Evolutionary conservation across 2,113 vertebrate species (phyloP), one percentile per base, ranked within the genome.

Genomic region (Thalassoma bifasciatum): DNA sequence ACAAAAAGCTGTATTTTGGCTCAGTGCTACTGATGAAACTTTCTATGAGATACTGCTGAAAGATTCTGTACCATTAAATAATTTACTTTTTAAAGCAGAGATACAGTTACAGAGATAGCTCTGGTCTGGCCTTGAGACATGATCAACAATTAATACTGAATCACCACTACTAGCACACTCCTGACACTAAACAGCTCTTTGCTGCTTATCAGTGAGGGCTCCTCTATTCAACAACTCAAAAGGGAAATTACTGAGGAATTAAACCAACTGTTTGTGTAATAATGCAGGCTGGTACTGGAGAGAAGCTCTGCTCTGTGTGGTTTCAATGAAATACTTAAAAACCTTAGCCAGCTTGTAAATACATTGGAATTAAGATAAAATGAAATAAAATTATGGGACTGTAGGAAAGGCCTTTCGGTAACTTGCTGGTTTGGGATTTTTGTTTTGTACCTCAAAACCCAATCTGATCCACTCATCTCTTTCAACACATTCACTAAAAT

Each of bases 11-110:
- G 6, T 51, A 23, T 26, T 21, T 40, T 21, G 22, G 57, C 62
- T 77, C 50, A 30, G 38, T 23, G n/a, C 30, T n/a, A n/a, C n/a
- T n/a, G n/a, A 49, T 52, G 47, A n/a, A 47, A 6, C 19, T 34
- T 3, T 12, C 38, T 9, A 1, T 10, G n/a, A 17, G 37, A 73
- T 5, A 36, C 24, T 46, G 52, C 8, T 65, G 5, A 72, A 68
- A 62, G 37, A 67, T 54, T 62, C 38, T 66, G 44, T 13, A 40
- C 22, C 19, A 14, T 67, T 67, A 21, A 57, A 81, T 77, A 38
- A 75, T 74, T 46, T 37, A 59, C 22, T 13, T 49, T 21, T 26
- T n/a, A 46, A 64, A 38, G 11, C n/a, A 11, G 69, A 60, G 26
- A 78, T 49, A 38, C 38, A 30, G 40, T 59, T 53, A 53, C 10